Evolutionary conservation across 2,113 vertebrate genomes (phyloP), one percentile per base, ranked within the genome.

Genomic region (Octodon degus): DNA sequence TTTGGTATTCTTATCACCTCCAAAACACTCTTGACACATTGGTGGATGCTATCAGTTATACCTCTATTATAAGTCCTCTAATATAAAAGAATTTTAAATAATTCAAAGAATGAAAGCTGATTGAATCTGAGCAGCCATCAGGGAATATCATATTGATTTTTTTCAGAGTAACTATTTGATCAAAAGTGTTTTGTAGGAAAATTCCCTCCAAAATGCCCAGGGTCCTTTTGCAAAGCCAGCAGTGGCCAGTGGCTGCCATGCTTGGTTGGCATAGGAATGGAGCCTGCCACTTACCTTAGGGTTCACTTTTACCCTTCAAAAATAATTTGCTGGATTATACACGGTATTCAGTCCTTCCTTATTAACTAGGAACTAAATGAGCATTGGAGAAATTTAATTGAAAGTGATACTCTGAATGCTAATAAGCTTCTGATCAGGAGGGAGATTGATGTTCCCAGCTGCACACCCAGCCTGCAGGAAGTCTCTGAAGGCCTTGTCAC

Each of bases 311-410:
- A 92, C 63, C 22, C 95, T 89, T 91, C 93, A 90, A 96, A 97
- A 97, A 96, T 74, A 93, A 90, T 82, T 72, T 97, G 77, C 92
- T 96, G 92, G 90, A 95, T 97, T 88, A 95, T 95, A 97, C 90
- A 96, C 96, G 97, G 86, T 95, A 97, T 90, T 50, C 94, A 96
- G 88, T 96, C 91, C 82, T 92, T 86, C 79, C 93, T 97, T 97
- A 97, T 93, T 96, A 98, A 85, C 95, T 84, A 81, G 97, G 96
- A 96, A 96, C 96, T 96, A 98, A 98, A 96, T 88, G 76, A 98
- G 68, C 80, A 97, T 86, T 96, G 24, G 6, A 91, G 90, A 94
- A 97, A 97, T 97, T 97, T 97, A 98, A 97, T 96, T 97, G 93
- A 96, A 97, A 96, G 89, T 20, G 77, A 97, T 96, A 95, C 68